Evolutionary conservation across 64 coral and sea anemone species (phyloP), one percentile per base, ranked within the genome.

Genomic region (Montipora capricornis): DNA sequence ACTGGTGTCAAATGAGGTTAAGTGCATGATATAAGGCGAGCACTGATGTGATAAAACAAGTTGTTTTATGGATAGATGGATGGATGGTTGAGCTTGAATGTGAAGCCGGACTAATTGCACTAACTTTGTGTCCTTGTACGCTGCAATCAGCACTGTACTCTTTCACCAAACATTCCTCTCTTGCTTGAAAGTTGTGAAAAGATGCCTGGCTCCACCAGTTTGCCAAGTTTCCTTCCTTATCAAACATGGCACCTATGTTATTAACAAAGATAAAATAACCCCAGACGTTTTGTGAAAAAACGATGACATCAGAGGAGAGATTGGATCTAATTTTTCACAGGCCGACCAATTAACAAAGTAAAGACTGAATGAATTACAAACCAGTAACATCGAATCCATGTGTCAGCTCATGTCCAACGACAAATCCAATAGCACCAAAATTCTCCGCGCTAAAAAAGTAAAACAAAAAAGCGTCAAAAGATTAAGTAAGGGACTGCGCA

Each of bases 351-450:
- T 37, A 57, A 11, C 53, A 8, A 6, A 4, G 53, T 6, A 5
- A 11, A 62, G 8, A 15, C 3, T 4, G 61, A 4, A 3, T 64
- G 61, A 64, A 64, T 12, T 1, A 77, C 93, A 44, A 68, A 95
- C 93, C 93, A 17, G 60, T 5, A 49, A 77, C 83, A 49, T 95
- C 93, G 70, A 95, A 95, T 78, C 87, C 93, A 62, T 95, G 93
- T 73, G 93, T 95, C 2, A 95, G 88, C 8, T 95, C 93, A 45
- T 95, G 93, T 16, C 93, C 93, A 9, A 89, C 77, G 5, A 76
- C 70, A 68, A 95, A 95, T 58, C 80, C 93, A n/a, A 95, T 74
- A 3, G 71, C 88, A 20, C 93, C 93, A 24, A 95, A 95, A 29
- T 89, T 84, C 87, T 83, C 74, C 1, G 93, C 80, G 16, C 93